Evolutionary conservation across 2,888 invertebrate species (phyloP).

Genomic region (Yponomeuta sedellus): DNA sequence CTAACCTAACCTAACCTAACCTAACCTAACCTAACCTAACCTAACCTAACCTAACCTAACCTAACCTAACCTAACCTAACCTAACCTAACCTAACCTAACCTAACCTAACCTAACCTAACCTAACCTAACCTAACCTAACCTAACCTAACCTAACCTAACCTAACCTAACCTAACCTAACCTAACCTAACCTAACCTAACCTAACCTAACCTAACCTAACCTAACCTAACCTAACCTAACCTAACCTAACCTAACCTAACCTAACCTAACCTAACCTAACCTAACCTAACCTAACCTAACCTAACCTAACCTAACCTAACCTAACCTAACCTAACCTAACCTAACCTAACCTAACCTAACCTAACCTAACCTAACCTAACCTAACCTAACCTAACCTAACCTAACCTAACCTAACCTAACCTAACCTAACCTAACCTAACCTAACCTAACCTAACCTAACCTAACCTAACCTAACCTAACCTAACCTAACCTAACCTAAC

Average conservation of each 20-base stretch:
- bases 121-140: constrained; percentile 13
- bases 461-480: constrained; percentile 20
- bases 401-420: constrained; percentile 20
- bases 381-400: no score
- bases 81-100: constrained; percentile 16
- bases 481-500: constrained; percentile 18
- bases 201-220: constrained; percentile 15
- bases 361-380: constrained; percentile 21
- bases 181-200: constrained; percentile 17
- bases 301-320: constrained; percentile 17
- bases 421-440: constrained; percentile 22
- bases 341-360: constrained; percentile 18
- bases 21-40: constrained; percentile 4
- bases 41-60: constrained; percentile 14
- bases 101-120: constrained; percentile 8
- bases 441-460: constrained; percentile 20
- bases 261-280: constrained; percentile 17
- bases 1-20: no score
- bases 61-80: constrained; percentile 18
- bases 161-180: constrained; percentile 17
- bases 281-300: constrained; percentile 17
- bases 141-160: constrained; percentile 16
- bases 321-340: constrained; percentile 19
- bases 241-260: constrained; percentile 17
- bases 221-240: constrained; percentile 17